Evolutionary conservation across 2,888 invertebrate species (phyloP), one percentile per base, ranked within the genome.

Genomic region (Synergus japonicus): DNA sequence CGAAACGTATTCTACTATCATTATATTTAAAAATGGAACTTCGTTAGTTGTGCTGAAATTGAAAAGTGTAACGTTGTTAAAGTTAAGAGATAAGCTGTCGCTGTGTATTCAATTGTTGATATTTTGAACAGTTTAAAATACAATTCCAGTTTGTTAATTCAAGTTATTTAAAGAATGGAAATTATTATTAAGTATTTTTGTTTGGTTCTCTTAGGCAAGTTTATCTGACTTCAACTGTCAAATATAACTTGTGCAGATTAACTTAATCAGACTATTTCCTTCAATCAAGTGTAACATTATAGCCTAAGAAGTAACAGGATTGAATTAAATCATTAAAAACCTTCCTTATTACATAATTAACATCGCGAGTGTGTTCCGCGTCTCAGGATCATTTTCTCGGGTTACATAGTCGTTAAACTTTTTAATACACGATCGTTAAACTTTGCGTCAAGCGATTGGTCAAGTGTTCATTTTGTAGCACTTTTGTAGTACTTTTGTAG

Each of bases 391-490:
- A 82, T 78, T 85, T 82, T 77, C 80, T 83, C 80, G 81, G 79
- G 82, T 84, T 87, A 85, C 81, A 78, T 85, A 87, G 85, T 87
- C 88, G 87, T 89, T 88, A 87, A 86, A 87, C 82, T 86, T 85
- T 86, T 88, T 85, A 86, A 86, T 83, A 82, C 85, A 78, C 83
- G 85, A 88, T 88, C 89, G 88, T 88, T 87, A 88, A 87, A 86
- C 77, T 79, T 78, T 83, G 82, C 82, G 82, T 81, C 81, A 81
- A 79, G 66, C 82, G 82, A 83, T 81, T 83, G 54, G 73, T 73
- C 73, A 73, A 73, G 73, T 73, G 41, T 54, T 54, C 73, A 73
- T 73, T 73, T 49, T 54, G 15, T 49, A 10, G 69, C 69, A 69
- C 69, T 49, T 69, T 69, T 49, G 46, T 37, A n/a, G 41, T 15